Base-by-base conservation (phyloP, 2,113 vertebrate species). In the Apus apus region DNA sequence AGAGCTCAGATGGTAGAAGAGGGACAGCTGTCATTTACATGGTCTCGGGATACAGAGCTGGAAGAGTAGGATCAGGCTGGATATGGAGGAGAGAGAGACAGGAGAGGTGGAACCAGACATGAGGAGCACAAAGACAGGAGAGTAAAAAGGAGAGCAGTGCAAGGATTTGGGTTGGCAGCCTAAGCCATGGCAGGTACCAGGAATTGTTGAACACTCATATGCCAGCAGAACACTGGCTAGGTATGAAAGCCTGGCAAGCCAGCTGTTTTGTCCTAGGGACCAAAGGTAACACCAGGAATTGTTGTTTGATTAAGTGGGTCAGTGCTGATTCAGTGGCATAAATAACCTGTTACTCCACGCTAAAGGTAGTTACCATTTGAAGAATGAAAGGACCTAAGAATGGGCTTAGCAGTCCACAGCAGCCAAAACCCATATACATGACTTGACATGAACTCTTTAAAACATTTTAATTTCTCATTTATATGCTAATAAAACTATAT, bases 401-500 rank as follows among this genome's bases (percentile, higher is more conserved):
- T 64, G 61, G 57, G 66, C 40, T 93, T 67, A 86, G 56, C 67
- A 71, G 76, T 34, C 26, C 48, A 43, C 1, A 3, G 60, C 64
- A 94, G 65, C 60, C 68, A 71, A 84, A 85, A 60, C 67, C 38
- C 32, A 78, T 0, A 90, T 73, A 78, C 32, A n/a, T 40, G 58
- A 45, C 40, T 67, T 89, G 64, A 83, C 21, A 73, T 57, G 48
- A 93, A 89, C 74, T 73, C 70, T 62, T 75, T 94, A 10, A 68
- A n/a, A 78, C 62, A 43, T 61, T 62, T 57, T 80, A 68, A 57
- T 86, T 89, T 93, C 74, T 91, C 93, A 93, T 85, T 87, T 90
- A 85, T 76, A 73, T 87, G 81, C 87, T 89, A 70, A 94, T 85
- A 73, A 70, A 96, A 79, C 22, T 12, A 87, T 94, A 89, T 61